Conservation (phyloP, 2,797 vertebrate genomes). For the Onychomys arenicola region DNA sequence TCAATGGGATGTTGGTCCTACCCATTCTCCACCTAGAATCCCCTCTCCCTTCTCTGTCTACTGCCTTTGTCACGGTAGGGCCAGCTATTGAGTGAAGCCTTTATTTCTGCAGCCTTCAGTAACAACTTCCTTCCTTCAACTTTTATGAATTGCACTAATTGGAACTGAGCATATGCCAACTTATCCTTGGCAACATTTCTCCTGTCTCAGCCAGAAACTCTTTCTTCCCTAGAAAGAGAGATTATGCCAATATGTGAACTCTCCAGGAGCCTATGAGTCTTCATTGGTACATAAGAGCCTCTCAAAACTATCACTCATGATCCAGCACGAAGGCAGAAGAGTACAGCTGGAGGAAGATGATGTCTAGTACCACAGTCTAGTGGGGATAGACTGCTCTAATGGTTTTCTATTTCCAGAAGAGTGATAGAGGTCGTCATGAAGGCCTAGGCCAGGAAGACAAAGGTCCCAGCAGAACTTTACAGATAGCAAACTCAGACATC, state of each 20-base stretch:
- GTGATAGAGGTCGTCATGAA: background rate
- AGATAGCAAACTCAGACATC: conserved; percentile 18
- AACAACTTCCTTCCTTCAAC: conserved; percentile 47
- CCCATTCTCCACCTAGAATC: background rate
- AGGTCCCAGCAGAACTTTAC: background rate
- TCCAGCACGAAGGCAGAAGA: background rate
- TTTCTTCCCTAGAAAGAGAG: conserved; percentile 35
- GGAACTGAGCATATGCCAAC: conserved; percentile 55
- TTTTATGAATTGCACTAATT: conserved; percentile 32
- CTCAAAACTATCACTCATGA: background rate
- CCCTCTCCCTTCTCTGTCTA: background rate
- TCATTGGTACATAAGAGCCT: background rate
- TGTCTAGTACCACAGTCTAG: background rate
- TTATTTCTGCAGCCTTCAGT: background rate
- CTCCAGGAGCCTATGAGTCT: background rate
- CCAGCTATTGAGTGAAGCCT: background rate
- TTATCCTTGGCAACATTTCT: conserved; percentile 53
- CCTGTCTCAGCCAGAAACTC: conserved; percentile 35
- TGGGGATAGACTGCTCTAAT: background rate
- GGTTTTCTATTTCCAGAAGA: background rate
- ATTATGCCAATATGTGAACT: background rate
- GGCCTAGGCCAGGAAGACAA: background rate
- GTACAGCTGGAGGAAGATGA: background rate
- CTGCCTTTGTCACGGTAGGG: background rate
- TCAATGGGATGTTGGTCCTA: background rate